Percentiles rank a stretch among this genome's conserved stretches.
phyloP scores from a whole-genome alignment of 2,888 invertebrate genomes.

The Dione vanillae region DNA sequence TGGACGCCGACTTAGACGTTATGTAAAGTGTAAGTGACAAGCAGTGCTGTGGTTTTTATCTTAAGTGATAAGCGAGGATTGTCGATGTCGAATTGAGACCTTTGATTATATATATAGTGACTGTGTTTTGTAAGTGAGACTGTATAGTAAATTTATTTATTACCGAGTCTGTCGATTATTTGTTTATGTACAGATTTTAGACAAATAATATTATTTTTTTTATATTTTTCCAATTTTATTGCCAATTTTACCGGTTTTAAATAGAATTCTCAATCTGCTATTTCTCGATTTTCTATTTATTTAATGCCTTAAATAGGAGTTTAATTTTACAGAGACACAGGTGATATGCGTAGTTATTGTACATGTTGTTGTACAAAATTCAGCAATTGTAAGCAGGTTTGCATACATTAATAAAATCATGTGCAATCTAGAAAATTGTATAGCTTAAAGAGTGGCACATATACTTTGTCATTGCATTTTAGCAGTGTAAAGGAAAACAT shows the following conservation, averaged over 20 bases:
- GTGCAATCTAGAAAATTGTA: conserved; percentile 75
- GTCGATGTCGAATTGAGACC: conserved; percentile 61
- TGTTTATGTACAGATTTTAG: conserved; percentile 77
- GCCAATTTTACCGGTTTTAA: conserved; percentile 65
- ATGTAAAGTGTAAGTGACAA: conserved; percentile 79
- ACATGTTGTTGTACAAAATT: conserved; percentile 80
- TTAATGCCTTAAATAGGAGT: conserved; percentile 65
- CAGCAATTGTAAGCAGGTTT: conserved; percentile 76
- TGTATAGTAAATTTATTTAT: conserved; percentile 83
- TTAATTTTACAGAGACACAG: conserved; percentile 69
- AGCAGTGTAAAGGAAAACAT: conserved; percentile 72
- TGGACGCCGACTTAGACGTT: conserved; percentile 65
- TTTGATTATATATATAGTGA: conserved; percentile 58
- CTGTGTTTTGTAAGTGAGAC: conserved; percentile 76
- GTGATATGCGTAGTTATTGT: conserved; percentile 72
- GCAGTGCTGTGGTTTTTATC: conserved; percentile 83
- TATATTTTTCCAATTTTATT: conserved; percentile 75
- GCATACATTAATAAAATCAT: conserved; percentile 76
- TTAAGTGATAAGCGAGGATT: conserved; percentile 80
- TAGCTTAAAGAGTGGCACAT: conserved; percentile 69
- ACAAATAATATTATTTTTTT: conserved; percentile 69
- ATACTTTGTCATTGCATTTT: conserved; percentile 79
- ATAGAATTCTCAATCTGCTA: conserved; percentile 60
- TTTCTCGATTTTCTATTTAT: conserved; percentile 73
- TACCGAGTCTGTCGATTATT: conserved; percentile 73